phyloP scores from a whole-genome alignment of 2,888 invertebrate genomes.

The Nezara viridula region DNA sequence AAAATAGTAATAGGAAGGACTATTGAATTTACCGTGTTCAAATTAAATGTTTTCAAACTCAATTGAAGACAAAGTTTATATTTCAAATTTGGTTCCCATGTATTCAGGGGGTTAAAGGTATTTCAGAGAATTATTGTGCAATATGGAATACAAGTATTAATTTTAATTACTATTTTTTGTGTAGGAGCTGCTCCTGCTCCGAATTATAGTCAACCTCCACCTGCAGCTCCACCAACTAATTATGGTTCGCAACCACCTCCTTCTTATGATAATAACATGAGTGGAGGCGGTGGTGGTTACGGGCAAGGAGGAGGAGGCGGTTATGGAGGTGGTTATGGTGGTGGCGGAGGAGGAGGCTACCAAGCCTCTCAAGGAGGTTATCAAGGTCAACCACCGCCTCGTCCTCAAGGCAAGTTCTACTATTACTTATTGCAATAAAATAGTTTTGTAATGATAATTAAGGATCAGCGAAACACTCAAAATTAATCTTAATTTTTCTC shows the following conservation, averaged over 20 bases:
- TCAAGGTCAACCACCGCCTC: conserved; percentile 52
- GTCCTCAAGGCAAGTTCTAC: conserved; percentile 28
- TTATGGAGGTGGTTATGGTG: conserved; percentile 72
- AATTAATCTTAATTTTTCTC: too few relatives aligned
- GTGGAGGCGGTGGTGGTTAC: conserved; percentile 67
- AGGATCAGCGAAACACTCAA: too few relatives aligned
- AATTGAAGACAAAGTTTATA: too few relatives aligned
- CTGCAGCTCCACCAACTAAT: conserved; percentile 61
- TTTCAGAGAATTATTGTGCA: background rate
- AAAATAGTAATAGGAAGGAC: too few relatives aligned
- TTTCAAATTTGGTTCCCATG: too few relatives aligned
- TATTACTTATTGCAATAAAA: background rate
- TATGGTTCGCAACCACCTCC: conserved; percentile 60
- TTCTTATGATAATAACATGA: conserved; percentile 60
- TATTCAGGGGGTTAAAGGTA: background rate
- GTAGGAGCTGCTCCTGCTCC: conserved; percentile 62
- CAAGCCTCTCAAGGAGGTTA: conserved; percentile 69
- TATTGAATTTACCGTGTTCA: too few relatives aligned
- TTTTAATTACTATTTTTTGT: background rate
- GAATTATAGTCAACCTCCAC: conserved; percentile 65
- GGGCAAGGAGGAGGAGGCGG: conserved; percentile 70
- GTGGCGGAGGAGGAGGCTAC: conserved; percentile 69
- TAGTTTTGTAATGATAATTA: too few relatives aligned
- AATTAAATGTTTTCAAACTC: too few relatives aligned
- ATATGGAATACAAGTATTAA: background rate